phyloP scores from a whole-genome alignment of 2,113 vertebrate species.

The Struthio camelus region DNA sequence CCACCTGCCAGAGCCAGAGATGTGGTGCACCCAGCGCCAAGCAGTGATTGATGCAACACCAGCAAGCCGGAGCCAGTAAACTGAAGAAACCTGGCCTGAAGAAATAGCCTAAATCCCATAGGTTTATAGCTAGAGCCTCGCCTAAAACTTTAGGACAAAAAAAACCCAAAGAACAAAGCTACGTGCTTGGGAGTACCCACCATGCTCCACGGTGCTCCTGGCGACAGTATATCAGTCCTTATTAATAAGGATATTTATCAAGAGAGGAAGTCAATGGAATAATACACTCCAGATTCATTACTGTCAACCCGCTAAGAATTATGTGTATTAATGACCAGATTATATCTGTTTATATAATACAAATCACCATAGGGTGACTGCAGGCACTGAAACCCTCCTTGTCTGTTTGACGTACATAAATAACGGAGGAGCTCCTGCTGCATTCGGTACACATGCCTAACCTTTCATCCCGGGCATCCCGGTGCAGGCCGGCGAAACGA shows the following conservation, averaged over 20 bases:
- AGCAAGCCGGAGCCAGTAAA: neutral
- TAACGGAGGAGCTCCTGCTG: constrained; percentile 59
- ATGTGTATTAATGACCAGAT: constrained; percentile 72
- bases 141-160: neutral
- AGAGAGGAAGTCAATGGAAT: neutral
- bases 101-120: neutral
- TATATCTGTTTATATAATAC: constrained; percentile 69
- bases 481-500: constrained; percentile 32
- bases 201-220: neutral
- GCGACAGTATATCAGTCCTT: neutral
- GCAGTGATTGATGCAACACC: neutral
- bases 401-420: constrained; percentile 65
- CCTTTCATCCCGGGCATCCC: constrained; percentile 58
- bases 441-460: constrained; percentile 67
- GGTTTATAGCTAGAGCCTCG: neutral
- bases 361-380: constrained; percentile 57
- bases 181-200: neutral
- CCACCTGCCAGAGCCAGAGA: constrained; percentile 30
- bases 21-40: neutral
- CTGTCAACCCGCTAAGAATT: constrained; percentile 66
- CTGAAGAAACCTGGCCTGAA: neutral
- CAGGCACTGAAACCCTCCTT: constrained; percentile 56
- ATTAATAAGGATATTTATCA: neutral
- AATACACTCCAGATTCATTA: constrained; percentile 46
- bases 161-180: neutral